Evolutionary conservation across 2,113 vertebrate genomes (phyloP).

Genomic region (Alces alces): DNA sequence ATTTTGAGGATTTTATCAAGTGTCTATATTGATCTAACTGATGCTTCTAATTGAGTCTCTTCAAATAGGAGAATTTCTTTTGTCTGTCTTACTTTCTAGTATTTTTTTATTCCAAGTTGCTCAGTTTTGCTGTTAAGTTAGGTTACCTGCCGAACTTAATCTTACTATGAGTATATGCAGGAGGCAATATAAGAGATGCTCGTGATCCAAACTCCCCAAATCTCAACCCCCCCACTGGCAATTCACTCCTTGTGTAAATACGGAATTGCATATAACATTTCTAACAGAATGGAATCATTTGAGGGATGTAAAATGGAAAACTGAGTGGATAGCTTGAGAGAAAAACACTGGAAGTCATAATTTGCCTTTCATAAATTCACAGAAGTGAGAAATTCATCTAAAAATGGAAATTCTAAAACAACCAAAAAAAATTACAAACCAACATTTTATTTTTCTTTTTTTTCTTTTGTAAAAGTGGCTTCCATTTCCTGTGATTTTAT

Average conservation of each 20-base stretch:
- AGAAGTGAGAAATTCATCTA: constrained; percentile 61
- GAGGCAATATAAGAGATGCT: background rate
- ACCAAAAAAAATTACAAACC: constrained; percentile 51
- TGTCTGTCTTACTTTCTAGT: background rate
- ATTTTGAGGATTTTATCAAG: background rate
- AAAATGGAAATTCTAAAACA: constrained; percentile 64
- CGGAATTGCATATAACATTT: background rate
- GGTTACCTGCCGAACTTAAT: background rate
- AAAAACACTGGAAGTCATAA: constrained; percentile 59
- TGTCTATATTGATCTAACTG: background rate
- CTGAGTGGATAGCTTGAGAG: constrained; percentile 34
- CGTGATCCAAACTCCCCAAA: background rate
- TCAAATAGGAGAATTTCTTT: background rate
- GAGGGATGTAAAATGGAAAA: constrained; percentile 42
- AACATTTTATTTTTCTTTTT: constrained; percentile 38
- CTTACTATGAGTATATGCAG: background rate
- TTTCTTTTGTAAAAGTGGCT: constrained; percentile 38
- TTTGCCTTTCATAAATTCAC: constrained; percentile 65
- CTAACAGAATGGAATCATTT: constrained; percentile 50
- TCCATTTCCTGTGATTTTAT: constrained; percentile 36
- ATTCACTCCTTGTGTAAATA: constrained; percentile 29
- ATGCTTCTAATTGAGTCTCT: background rate
- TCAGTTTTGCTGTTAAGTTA: background rate
- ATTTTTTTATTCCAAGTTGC: background rate
- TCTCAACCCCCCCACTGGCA: background rate